These are phyloP conservation scores for Acrocyrtus sp. DNA, from an alignment of 2,888 invertebrate species.

Conservation along the genomic window DNA sequence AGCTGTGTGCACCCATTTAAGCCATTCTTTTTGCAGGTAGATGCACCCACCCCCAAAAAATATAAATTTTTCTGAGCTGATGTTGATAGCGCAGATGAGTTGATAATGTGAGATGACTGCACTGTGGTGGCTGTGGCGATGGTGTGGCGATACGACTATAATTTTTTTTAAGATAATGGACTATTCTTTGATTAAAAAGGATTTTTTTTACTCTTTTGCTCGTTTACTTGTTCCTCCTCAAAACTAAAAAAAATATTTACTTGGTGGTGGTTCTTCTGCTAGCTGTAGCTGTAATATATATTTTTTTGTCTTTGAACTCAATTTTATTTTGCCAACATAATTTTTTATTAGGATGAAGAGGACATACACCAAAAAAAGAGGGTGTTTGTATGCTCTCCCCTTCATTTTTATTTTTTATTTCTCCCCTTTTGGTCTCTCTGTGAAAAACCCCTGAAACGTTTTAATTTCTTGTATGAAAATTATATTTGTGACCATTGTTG, in stretches of 20 bases:
- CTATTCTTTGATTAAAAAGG: conserved; percentile 53
- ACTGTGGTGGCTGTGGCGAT: background rate
- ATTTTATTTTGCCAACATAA: conserved; percentile 17
- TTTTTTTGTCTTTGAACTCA: conserved; percentile 41
- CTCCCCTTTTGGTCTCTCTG: too few relatives aligned
- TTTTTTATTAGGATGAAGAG: conserved; percentile 7
- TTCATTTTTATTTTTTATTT: too few relatives aligned
- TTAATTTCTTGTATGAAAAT: background rate
- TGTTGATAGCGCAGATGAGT: conserved; percentile 5
- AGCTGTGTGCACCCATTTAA: too few relatives aligned
- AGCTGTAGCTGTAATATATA: too few relatives aligned
- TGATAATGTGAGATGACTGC: background rate
- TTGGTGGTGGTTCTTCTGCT: too few relatives aligned
- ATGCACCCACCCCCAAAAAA: too few relatives aligned
- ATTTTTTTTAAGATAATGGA: conserved; percentile 39
- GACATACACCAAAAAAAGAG: conserved; percentile 12
- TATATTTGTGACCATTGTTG: too few relatives aligned
- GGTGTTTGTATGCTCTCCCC: too few relatives aligned
- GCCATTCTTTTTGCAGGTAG: too few relatives aligned
- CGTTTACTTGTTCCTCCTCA: too few relatives aligned
- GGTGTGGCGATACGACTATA: background rate
- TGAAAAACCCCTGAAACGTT: background rate
- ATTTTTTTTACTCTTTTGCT: conserved; percentile 27
- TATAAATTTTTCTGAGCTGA: too few relatives aligned
- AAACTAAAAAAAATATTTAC: too few relatives aligned